Conservation (phyloP, 2,113 vertebrate species). For the Aptenodytes patagonicus region DNA sequence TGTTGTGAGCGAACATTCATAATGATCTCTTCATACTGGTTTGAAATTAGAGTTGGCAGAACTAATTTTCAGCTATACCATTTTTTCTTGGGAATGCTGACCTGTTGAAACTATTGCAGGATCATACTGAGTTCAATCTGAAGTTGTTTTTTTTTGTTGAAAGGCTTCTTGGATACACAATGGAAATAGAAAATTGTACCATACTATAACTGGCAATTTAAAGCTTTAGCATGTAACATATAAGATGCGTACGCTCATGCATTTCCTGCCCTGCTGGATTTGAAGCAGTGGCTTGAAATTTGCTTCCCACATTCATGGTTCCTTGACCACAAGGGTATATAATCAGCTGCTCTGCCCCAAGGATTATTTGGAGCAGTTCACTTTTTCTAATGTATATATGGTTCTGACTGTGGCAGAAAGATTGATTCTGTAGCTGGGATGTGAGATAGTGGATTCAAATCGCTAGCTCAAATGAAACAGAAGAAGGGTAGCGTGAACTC, state of each 20-base stretch:
- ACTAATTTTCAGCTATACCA: not conserved
- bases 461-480: not conserved
- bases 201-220: not conserved
- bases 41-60: not conserved
- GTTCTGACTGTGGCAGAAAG: not conserved
- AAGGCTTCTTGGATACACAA: not conserved
- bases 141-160: not conserved
- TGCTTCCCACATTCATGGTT: not conserved
- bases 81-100: not conserved
- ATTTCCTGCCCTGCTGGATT: not conserved
- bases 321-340: not conserved
- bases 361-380: not conserved
- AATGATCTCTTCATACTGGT: not conserved
- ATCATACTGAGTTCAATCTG: not conserved
- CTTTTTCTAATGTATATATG: not conserved
- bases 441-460: not conserved
- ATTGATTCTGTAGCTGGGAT: not conserved
- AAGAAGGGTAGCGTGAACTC: not conserved
- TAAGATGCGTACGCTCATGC: not conserved
- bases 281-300: not conserved
- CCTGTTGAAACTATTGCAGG: not conserved
- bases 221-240: not conserved
- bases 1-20: not conserved
- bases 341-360: not conserved
- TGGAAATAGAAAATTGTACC: not conserved